Percentiles rank a stretch among this genome's conserved stretches.
These are phyloP conservation scores for Drosophila suboccidentalis DNA, from an alignment of 2,888 invertebrate species.

Conservation along the genomic window DNA sequence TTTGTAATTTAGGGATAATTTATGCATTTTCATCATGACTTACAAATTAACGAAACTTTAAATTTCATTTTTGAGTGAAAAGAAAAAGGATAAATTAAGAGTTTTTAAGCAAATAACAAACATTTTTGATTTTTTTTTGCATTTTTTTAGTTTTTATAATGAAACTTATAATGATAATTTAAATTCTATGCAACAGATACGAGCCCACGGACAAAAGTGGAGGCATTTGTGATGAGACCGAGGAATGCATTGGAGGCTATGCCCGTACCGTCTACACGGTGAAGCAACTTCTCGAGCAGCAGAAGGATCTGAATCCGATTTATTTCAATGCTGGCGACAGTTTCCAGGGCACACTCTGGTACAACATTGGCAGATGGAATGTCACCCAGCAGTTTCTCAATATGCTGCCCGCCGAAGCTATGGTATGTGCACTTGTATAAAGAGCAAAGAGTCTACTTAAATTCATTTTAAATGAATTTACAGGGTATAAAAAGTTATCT, in stretches of 20 bases:
- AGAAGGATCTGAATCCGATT: constrained; percentile 88
- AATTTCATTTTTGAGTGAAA: no score
- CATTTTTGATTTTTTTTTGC: no score
- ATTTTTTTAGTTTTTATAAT: neutral
- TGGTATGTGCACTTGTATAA: constrained; percentile 86
- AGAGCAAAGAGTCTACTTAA: no score
- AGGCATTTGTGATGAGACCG: constrained; percentile 87
- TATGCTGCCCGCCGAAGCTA: constrained; percentile 90
- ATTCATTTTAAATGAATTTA: no score
- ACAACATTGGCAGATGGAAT: constrained; percentile 90
- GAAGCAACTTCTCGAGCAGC: constrained; percentile 84
- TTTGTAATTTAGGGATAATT: no score
- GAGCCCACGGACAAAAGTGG: constrained; percentile 88
- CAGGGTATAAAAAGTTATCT: no score
- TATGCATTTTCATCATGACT: no score
- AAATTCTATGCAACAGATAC: constrained; percentile 86
- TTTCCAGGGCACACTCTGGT: constrained; percentile 95
- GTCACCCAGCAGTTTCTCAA: constrained; percentile 92
- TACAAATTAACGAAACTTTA: no score
- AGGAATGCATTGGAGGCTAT: constrained; percentile 90
- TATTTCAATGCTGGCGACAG: constrained; percentile 94
- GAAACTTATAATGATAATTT: neutral
- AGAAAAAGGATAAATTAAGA: no score
- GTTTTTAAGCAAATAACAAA: no score
- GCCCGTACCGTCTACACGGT: constrained; percentile 89